Base-by-base conservation (phyloP, 2,888 invertebrate species). In the Pyrgus malvae region DNA sequence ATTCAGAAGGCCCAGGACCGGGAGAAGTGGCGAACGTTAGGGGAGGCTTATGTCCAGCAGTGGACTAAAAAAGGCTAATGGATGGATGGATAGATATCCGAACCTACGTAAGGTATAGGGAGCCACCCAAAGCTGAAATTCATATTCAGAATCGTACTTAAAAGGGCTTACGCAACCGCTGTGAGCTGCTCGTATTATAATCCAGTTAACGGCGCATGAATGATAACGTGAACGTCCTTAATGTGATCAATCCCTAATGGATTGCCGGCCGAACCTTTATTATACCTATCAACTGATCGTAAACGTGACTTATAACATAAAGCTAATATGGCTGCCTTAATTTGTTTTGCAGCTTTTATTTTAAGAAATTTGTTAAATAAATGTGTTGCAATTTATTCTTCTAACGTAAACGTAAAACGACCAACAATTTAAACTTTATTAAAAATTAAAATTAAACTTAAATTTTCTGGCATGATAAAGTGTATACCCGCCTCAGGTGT, bases 211-310 rank as follows among this genome's bases (percentile, higher is more conserved):
- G 8, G 6, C 16, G 16, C 25, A 48, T 16, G 25, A 17, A 9
- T 4, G 23, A 25, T 37, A 37, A 37, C 16, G 33, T 33, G 44
- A 19, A 33, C 14, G 37, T 27, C 48, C 48, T 48, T 48, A 48
- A 38, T 48, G 48, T 11, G 27, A 17, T 48, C 8, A 38, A 27
- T 48, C 25, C 37, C 48, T 27, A 48, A 48, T 48, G 48, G 48
- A 48, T 48, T 27, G 25, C n/a, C 45, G 31, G 21, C 45, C 11
- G 19, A 11, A 11, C 16, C n/a, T 48, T 29, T 17, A 46, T 25
- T 37, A 25, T 7, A 25, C 5, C 25, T n/a, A 27, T 48, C n/a
- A 38, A 38, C 37, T 48, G 37, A 16, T 21, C 6, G 37, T 17
- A 41, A 8, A 42, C 23, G n/a, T 19, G 41, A 12, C 9, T 33